Percentiles rank a stretch among this genome's conserved stretches.
Conservation (phyloP, 2,113 vertebrate species). For the Ptychochromis oligacanthus region DNA sequence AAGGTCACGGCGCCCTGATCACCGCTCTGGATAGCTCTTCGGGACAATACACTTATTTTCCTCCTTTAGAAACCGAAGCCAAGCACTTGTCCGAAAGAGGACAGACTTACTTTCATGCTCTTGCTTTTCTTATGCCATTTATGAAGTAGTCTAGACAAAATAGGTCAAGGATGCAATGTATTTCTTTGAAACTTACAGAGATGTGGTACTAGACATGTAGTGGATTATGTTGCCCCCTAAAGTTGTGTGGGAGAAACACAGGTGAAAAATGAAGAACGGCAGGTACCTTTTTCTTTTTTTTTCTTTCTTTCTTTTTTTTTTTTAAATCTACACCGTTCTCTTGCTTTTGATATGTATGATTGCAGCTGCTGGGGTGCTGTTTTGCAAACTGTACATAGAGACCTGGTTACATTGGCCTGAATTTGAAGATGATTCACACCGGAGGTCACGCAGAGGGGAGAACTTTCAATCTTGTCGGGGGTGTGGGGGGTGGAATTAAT, state of each 20-base stretch:
- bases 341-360: neutral
- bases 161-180: slow-evolving; percentile 34
- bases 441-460: slow-evolving; percentile 75
- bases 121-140: slow-evolving; percentile 18
- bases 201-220: slow-evolving; percentile 21
- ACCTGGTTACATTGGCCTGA: slow-evolving; percentile 25
- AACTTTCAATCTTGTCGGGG: slow-evolving; percentile 72
- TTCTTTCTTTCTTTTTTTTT: too few relatives aligned
- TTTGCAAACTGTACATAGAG: slow-evolving; percentile 24
- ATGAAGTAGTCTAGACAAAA: slow-evolving; percentile 35
- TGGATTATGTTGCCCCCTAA: slow-evolving; percentile 77
- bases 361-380: neutral
- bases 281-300: neutral
- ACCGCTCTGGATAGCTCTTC: slow-evolving; percentile 53
- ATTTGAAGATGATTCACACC: slow-evolving; percentile 46
- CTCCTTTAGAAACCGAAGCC: slow-evolving; percentile 39
- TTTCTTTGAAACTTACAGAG: slow-evolving; percentile 22
- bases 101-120: neutral
- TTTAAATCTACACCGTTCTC: neutral
- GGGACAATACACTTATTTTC: slow-evolving; percentile 57
- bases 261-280: neutral
- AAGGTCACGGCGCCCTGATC: slow-evolving; percentile 76
- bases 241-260: slow-evolving; percentile 64
- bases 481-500: slow-evolving; percentile 76
- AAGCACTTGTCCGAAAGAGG: neutral